These are phyloP conservation scores for Ametastegia equiseti DNA, from an alignment of 2,888 invertebrate genomes.

Conservation along the genomic window DNA sequence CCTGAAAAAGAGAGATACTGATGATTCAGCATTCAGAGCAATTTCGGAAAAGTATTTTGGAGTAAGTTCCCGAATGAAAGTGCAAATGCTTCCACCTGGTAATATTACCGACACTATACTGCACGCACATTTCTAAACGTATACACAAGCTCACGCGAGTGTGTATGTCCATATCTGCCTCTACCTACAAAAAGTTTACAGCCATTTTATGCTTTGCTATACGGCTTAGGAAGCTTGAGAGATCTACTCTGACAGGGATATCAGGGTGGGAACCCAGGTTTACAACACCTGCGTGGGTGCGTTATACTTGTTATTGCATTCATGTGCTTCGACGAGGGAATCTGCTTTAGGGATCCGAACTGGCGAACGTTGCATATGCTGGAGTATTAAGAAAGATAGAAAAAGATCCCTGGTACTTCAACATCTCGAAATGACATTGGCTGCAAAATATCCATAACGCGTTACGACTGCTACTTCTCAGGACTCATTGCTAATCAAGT, in stretches of 20 bases:
- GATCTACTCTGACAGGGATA: conserved; percentile 12
- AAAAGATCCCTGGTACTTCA: background rate
- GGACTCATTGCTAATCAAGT: conserved; percentile 8
- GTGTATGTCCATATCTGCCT: background rate
- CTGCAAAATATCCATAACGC: background rate
- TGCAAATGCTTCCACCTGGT: background rate
- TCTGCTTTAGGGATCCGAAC: background rate
- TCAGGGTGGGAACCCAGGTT: conserved; percentile 11
- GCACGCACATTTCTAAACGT: background rate
- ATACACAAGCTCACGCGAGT: background rate
- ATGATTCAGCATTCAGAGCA: background rate
- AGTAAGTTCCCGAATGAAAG: too few relatives aligned
- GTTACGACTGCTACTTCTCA: background rate
- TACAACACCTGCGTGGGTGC: conserved; percentile 23
- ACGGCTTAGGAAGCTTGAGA: conserved; percentile 25
- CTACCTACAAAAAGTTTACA: conserved; percentile 9
- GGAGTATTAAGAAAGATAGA: background rate
- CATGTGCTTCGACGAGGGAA: conserved; percentile 1
- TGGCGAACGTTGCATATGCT: background rate
- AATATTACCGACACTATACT: background rate
- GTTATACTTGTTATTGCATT: conserved; percentile 29
- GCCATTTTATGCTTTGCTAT: conserved; percentile 32
- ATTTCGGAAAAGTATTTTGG: too few relatives aligned
- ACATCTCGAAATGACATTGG: background rate
- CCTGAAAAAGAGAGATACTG: conserved; percentile 73